Percentiles rank a stretch among this genome's conserved stretches.
Evolutionary conservation across 2,113 vertebrate species (phyloP).

Genomic region (Oryzias woworae): DNA sequence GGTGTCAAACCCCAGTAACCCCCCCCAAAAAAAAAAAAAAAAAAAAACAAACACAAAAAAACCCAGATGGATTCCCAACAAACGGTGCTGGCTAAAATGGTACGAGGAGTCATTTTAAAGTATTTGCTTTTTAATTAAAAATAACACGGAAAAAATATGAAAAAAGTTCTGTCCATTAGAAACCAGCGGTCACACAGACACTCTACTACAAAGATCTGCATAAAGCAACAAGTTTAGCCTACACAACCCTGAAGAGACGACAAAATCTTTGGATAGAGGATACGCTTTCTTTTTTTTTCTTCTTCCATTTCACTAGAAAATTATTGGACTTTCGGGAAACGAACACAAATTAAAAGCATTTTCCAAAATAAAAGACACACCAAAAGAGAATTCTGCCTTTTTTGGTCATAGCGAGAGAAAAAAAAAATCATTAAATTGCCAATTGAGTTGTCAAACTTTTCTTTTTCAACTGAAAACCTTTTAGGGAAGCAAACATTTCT

Average conservation of each 20-base stretch:
- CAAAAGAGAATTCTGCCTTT: constrained; percentile 60
- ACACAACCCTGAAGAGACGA: constrained; percentile 97
- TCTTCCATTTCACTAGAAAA: constrained; percentile 79
- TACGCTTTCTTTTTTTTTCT: constrained; percentile 77
- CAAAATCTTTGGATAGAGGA: constrained; percentile 97
- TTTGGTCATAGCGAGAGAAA: constrained; percentile 90
- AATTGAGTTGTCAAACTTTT: constrained; percentile 12
- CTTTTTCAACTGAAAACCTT: constrained; percentile 37
- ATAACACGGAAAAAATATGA: constrained; percentile 91
- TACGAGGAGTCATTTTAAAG: constrained; percentile 42
- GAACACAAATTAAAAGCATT: constrained; percentile 79
- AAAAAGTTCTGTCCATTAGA: constrained; percentile 92
- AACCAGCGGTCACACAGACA: constrained; percentile 90
- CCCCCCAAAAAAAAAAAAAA: background rate
- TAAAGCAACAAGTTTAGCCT: constrained; percentile 88
- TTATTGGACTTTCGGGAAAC: constrained; percentile 83
- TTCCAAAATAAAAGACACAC: constrained; percentile 52
- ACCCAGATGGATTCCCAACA: background rate
- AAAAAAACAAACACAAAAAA: background rate
- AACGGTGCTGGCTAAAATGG: constrained; percentile 11
- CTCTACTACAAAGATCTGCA: constrained; percentile 98
- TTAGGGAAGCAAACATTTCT: constrained; percentile 57
- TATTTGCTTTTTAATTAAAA: constrained; percentile 91
- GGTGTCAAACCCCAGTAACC: background rate
- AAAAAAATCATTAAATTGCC: constrained; percentile 1